Evolutionary conservation across 2,797 vertebrate genomes (phyloP).

Genomic region (Odontamblyopus lacepedii): DNA sequence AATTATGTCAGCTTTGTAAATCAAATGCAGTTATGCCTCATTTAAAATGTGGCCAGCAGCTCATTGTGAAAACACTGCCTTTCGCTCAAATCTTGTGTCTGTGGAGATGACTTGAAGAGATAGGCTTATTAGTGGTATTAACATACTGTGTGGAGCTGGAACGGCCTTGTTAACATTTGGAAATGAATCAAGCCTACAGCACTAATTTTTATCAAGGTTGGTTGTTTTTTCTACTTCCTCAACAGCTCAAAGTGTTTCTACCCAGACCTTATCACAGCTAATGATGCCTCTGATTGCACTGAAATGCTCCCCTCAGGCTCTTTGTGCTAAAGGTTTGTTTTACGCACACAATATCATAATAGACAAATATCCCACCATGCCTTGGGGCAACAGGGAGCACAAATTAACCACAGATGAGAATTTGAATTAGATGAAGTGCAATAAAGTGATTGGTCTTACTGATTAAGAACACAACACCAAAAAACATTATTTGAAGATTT

Average conservation of each 20-base stretch:
- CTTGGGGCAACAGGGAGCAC: conserved; percentile 33
- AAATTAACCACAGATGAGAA: conserved; percentile 14
- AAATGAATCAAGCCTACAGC: conserved; percentile 71
- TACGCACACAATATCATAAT: conserved; percentile 32
- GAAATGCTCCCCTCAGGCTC: conserved; percentile 32
- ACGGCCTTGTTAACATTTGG: conserved; percentile 74
- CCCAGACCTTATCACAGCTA: conserved; percentile 52
- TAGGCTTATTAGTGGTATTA: conserved; percentile 75
- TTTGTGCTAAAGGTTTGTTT: conserved; percentile 47
- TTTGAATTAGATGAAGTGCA: conserved; percentile 15
- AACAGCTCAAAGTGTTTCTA: conserved; percentile 62
- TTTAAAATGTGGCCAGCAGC: conserved; percentile 68
- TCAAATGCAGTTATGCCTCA: conserved; percentile 68
- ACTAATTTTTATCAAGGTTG: conserved; percentile 66
- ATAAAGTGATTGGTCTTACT: conserved; percentile 14
- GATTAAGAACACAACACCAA: conserved; percentile 17
- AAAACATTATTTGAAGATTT: conserved; percentile 7
- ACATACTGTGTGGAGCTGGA: conserved; percentile 64
- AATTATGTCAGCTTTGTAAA: conserved; percentile 67
- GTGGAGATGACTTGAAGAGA: conserved; percentile 66
- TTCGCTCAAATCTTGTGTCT: conserved; percentile 48
- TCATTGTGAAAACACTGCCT: conserved; percentile 49
- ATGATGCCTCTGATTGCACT: conserved; percentile 64
- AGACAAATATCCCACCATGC: conserved; percentile 26
- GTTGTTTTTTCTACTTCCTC: conserved; percentile 32